Conservation (phyloP, 23 tunicate genomes). For the Trididemnum nubilum region DNA sequence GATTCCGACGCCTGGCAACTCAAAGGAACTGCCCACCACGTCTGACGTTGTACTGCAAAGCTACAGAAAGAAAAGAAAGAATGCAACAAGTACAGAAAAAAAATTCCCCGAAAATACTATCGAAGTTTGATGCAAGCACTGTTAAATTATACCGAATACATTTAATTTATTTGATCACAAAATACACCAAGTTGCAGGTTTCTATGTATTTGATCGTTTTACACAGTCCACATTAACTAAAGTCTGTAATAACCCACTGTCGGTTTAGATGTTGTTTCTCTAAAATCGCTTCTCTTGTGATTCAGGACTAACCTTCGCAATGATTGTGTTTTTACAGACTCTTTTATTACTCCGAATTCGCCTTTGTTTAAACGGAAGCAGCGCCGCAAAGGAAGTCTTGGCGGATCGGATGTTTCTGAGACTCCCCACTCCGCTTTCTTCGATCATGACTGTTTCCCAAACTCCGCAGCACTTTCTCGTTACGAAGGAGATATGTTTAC, state of each 20-base stretch:
- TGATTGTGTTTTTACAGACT: slow-evolving; percentile 36
- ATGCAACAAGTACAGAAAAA: slow-evolving; percentile 56
- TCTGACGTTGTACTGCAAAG: slow-evolving; percentile 88
- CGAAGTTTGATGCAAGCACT: no score
- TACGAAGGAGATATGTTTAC: slow-evolving; percentile 86
- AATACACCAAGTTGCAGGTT: no score
- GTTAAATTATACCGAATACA: no score
- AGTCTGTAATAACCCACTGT: no score
- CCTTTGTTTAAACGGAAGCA: slow-evolving; percentile 58
- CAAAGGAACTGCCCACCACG: slow-evolving; percentile 94
- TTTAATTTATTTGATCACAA: no score
- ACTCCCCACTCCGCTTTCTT: slow-evolving; percentile 45
- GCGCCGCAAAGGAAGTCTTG: slow-evolving; percentile 46
- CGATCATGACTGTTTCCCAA: slow-evolving; percentile 15
- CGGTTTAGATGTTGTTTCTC: no score
- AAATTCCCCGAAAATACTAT: no score
- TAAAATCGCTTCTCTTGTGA: no score
- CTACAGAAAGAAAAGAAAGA: slow-evolving; percentile 70
- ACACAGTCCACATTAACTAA: no score
- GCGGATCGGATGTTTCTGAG: slow-evolving; percentile 42
- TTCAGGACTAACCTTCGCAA: background rate
- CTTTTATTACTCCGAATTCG: slow-evolving; percentile 79
- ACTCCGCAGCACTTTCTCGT: slow-evolving; percentile 35
- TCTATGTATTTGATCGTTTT: no score
- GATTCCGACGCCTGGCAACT: slow-evolving; percentile 87